Conservation (phyloP, 2,888 invertebrate species). For the Mongoloraphidia duomilia region DNA sequence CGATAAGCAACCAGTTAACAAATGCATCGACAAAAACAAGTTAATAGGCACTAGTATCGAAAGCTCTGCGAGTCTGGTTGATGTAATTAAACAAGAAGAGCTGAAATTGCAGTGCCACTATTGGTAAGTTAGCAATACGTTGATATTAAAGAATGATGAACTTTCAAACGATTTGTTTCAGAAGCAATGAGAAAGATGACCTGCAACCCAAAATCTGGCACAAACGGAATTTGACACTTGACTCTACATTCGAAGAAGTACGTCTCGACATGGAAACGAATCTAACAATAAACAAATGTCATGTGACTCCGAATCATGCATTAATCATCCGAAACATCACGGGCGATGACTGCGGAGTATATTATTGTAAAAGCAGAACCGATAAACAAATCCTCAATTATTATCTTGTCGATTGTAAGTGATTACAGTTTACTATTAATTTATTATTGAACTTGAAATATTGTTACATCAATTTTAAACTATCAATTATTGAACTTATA, state of each 20-base stretch:
- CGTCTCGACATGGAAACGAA: conserved; percentile 33
- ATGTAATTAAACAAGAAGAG: conserved; percentile 28
- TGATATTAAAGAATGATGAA: conserved; percentile 1
- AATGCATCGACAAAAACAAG: conserved; percentile 30
- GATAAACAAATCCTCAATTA: conserved; percentile 16
- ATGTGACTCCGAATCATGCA: conserved; percentile 30
- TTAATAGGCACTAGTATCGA: conserved; percentile 29
- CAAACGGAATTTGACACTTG: conserved; percentile 27
- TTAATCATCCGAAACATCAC: conserved; percentile 30
- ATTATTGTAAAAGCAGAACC: conserved; percentile 32
- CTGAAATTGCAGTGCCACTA: conserved; percentile 34
- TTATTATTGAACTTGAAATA: too few relatives aligned
- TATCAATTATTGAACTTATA: too few relatives aligned
- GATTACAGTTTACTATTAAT: not conserved
- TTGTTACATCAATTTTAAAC: too few relatives aligned
- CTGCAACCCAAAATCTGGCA: conserved; percentile 35
- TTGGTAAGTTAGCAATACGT: conserved; percentile 26
- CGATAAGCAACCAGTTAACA: not conserved
- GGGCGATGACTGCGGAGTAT: conserved; percentile 31
- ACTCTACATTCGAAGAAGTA: conserved; percentile 26
- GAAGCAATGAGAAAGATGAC: conserved; percentile 28
- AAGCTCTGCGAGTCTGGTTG: conserved; percentile 33
- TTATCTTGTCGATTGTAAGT: conserved; percentile 34
- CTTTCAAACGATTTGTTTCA: conserved; percentile 2
- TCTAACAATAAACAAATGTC: conserved; percentile 27